Evolutionary conservation across 2,888 invertebrate genomes (phyloP).

Genomic region (Seira musarum): DNA sequence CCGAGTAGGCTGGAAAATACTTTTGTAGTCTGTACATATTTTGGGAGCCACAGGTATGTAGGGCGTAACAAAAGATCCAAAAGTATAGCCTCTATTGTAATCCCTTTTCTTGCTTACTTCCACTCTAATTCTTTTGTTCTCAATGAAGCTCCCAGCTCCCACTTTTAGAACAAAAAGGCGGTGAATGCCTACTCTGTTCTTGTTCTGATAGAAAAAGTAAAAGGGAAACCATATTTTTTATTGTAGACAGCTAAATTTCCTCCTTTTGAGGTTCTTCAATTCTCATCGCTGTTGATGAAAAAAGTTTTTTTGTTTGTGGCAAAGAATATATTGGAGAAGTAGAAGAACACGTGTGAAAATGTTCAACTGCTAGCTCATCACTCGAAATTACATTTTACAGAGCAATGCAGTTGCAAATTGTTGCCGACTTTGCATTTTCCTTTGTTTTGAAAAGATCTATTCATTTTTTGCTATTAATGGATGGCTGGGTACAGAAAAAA

Average conservation of each 20-base stretch:
- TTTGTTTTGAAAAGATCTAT: background rate
- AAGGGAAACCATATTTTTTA: conserved; percentile 3
- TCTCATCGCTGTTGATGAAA: background rate
- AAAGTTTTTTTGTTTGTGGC: background rate
- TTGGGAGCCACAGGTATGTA: background rate
- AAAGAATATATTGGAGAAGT: too few species aligned
- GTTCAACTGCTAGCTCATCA: background rate
- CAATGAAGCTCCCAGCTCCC: background rate
- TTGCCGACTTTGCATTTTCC: background rate
- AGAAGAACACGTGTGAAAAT: background rate
- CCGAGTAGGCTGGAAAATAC: too few species aligned
- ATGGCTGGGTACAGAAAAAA: too few species aligned
- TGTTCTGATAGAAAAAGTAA: background rate
- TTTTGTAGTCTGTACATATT: too few species aligned
- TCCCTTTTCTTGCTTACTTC: background rate
- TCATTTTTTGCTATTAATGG: too few species aligned
- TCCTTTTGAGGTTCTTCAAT: background rate
- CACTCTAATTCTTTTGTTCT: background rate
- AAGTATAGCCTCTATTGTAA: background rate
- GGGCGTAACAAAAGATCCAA: background rate
- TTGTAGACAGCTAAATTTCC: conserved; percentile 28
- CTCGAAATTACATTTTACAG: background rate
- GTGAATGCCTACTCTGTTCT: background rate
- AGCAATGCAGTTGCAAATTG: background rate
- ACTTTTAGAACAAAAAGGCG: background rate